These are phyloP conservation scores for Acanthochromis polyacanthus DNA, from an alignment of 2,113 vertebrate genomes.

Conservation along the genomic window DNA sequence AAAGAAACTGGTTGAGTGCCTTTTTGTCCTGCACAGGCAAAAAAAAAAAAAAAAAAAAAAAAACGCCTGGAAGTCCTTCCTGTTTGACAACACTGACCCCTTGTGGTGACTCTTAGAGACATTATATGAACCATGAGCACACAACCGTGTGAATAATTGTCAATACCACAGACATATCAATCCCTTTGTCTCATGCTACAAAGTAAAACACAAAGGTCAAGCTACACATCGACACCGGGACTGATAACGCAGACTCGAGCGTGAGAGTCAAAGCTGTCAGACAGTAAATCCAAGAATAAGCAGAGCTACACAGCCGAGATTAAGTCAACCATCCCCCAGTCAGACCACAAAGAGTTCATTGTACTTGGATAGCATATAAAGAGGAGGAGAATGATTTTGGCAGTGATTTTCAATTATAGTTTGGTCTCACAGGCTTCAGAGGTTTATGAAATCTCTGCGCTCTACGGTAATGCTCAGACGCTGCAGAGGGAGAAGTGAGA, in stretches of 20 bases:
- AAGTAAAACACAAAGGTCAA: conserved; percentile 44
- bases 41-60: no score
- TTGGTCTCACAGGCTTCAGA: conserved; percentile 26
- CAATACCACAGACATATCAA: conserved; percentile 33
- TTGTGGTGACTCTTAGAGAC: conserved; percentile 48
- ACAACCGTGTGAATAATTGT: conserved; percentile 3
- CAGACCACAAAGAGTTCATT: conserved; percentile 73
- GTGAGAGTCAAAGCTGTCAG: conserved; percentile 53
- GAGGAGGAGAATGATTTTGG: conserved; percentile 55
- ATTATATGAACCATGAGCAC: not conserved
- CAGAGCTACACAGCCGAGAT: conserved; percentile 56
- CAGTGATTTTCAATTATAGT: conserved; percentile 54
- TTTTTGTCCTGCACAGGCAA: conserved; percentile 24
- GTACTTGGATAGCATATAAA: conserved; percentile 71
- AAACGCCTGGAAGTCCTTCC: not conserved
- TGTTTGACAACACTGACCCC: conserved; percentile 75
- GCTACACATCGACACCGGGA: conserved; percentile 23
- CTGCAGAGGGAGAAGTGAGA: conserved; percentile 1
- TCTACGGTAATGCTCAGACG: conserved; percentile 10
- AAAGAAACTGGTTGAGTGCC: conserved; percentile 29
- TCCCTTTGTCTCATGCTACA: conserved; percentile 40
- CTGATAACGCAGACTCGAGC: conserved; percentile 27
- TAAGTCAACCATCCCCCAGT: conserved; percentile 66
- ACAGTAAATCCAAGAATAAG: conserved; percentile 58
- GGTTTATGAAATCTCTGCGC: conserved; percentile 43